These are phyloP conservation scores for Crocallis elinguaria DNA, from an alignment of 2,888 invertebrate species.

Conservation along the genomic window DNA sequence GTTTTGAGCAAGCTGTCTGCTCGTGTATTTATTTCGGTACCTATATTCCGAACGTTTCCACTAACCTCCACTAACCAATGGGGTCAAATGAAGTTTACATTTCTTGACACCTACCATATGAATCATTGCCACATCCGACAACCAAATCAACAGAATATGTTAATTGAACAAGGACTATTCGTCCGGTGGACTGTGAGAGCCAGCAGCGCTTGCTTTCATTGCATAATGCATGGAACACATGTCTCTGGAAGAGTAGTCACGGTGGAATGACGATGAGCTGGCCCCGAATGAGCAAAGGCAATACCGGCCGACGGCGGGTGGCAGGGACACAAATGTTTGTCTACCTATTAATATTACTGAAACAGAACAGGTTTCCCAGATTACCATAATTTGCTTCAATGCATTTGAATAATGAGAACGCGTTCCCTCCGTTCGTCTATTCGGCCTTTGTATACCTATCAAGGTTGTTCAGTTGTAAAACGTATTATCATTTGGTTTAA, in stretches of 20 bases:
- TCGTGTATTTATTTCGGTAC: too few species aligned
- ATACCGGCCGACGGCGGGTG: constrained; percentile 45
- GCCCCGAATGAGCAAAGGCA: constrained; percentile 52
- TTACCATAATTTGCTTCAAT: constrained; percentile 84
- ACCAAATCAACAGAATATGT: constrained; percentile 25
- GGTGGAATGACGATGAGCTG: constrained; percentile 38
- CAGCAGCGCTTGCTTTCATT: constrained; percentile 35
- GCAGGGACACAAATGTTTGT: constrained; percentile 64
- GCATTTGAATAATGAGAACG: constrained; percentile 84
- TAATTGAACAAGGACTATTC: constrained; percentile 32
- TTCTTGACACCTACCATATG: background rate
- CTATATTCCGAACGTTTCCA: too few species aligned
- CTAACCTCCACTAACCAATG: too few species aligned
- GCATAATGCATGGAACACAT: constrained; percentile 40
- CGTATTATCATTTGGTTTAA: constrained; percentile 59
- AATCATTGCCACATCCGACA: background rate
- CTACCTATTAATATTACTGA: constrained; percentile 79
- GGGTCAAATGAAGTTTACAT: too few species aligned
- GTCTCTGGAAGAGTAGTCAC: constrained; percentile 35
- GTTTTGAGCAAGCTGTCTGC: too few species aligned
- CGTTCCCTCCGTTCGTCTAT: constrained; percentile 65
- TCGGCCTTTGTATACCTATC: constrained; percentile 65
- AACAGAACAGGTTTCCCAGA: constrained; percentile 82
- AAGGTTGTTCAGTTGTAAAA: constrained; percentile 72
- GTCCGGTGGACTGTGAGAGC: constrained; percentile 25